These are phyloP conservation scores for Bubo blakistoni DNA, from an alignment of 2,113 vertebrate species.

Conservation along the genomic window DNA sequence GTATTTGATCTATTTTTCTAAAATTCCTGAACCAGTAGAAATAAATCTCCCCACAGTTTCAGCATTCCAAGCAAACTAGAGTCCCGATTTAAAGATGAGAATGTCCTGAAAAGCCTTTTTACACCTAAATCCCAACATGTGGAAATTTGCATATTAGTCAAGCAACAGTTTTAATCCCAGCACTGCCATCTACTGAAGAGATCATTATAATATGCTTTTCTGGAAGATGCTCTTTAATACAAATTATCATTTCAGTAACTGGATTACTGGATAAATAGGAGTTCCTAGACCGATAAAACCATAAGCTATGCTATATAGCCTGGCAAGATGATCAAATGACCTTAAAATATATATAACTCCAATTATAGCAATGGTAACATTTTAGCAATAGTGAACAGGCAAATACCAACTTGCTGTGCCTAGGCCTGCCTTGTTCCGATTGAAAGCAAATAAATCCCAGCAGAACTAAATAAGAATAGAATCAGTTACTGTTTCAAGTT, in stretches of 20 bases:
- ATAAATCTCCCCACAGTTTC: not conserved
- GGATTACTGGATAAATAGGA: not conserved
- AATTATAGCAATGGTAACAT: not conserved
- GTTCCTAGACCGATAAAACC: not conserved
- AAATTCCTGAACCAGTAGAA: not conserved
- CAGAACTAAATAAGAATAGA: not conserved
- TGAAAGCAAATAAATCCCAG: not conserved
- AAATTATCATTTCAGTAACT: not conserved
- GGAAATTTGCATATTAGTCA: constrained; percentile 70
- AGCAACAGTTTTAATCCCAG: constrained; percentile 65
- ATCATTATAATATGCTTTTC: constrained; percentile 28
- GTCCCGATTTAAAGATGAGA: not conserved
- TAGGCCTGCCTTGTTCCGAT: not conserved
- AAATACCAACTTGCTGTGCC: not conserved
- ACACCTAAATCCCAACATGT: constrained; percentile 57
- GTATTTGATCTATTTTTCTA: constrained; percentile 17
- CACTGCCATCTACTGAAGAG: constrained; percentile 75
- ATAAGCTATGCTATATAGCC: not conserved
- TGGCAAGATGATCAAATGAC: not conserved
- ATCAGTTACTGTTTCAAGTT: not conserved
- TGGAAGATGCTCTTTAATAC: not conserved
- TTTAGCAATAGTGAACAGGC: not conserved
- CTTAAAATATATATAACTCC: not conserved
- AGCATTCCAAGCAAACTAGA: not conserved
- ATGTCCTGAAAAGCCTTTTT: not conserved